Evolutionary conservation across 35 echinoderm and acorn worm genomes (phyloP).

Genomic region (Holothuria glaberrima): DNA sequence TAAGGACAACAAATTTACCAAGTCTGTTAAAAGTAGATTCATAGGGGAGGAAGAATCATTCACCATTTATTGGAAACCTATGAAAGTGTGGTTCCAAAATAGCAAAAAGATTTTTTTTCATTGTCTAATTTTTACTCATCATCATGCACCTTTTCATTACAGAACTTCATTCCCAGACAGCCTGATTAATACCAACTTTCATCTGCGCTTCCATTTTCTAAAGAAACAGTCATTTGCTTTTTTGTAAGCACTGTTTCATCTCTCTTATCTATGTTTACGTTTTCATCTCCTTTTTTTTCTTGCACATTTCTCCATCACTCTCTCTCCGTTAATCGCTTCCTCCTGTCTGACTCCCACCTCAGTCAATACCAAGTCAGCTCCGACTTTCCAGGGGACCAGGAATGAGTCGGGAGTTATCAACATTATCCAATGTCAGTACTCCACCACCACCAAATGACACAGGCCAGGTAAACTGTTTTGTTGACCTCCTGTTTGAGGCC

Average conservation of each 20-base stretch:
- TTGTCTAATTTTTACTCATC: no score
- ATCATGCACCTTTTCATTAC: no score
- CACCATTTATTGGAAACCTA: no score
- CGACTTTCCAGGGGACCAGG: conserved; percentile 44
- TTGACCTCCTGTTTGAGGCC: conserved; percentile 24
- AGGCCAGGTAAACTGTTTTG: conserved; percentile 42
- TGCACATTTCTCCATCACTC: conserved; percentile 58
- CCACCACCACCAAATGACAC: conserved; percentile 38
- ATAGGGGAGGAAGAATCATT: no score
- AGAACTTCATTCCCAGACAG: conserved; percentile 3
- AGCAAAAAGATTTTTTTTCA: no score
- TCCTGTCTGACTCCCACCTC: conserved; percentile 24
- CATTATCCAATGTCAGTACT: conserved; percentile 58
- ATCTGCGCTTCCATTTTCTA: no score
- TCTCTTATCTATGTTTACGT: conserved; percentile 27
- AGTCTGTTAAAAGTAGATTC: no score
- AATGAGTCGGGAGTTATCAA: conserved; percentile 55
- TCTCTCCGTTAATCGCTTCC: conserved; percentile 32
- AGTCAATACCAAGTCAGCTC: conserved; percentile 61
- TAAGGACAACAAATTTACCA: no score
- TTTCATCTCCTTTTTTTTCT: conserved; percentile 49
- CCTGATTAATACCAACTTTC: not conserved
- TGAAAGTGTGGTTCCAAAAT: no score
- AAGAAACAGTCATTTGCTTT: no score
- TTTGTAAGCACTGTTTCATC: conserved; percentile 11